A percentile compares a stretch with the other conserved stretches of the same genome.
Evolutionary conservation across 2,888 invertebrate species (phyloP).

Genomic region (Prosapia bicincta): DNA sequence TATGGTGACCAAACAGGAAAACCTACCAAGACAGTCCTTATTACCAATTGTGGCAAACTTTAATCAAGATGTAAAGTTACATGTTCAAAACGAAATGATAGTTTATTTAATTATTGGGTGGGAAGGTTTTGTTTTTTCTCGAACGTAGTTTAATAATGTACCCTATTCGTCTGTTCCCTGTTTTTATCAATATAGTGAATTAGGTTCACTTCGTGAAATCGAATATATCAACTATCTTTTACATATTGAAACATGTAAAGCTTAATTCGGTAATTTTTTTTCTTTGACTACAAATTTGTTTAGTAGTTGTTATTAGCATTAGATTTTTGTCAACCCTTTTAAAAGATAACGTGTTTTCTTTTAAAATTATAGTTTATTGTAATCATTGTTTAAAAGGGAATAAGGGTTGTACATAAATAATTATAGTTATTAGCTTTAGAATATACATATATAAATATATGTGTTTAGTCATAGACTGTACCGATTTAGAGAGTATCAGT

Average conservation of each 20-base stretch:
- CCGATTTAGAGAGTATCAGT: not conserved
- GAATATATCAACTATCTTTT: no score
- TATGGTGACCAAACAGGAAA: conserved; percentile 75
- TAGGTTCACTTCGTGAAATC: no score
- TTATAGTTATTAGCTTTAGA: not conserved
- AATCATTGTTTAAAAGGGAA: not conserved
- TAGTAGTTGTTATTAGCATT: not conserved
- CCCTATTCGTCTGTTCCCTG: not conserved
- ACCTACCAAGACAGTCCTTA: conserved; percentile 68
- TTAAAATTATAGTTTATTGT: not conserved
- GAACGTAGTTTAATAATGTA: not conserved
- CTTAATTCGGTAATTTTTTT: not conserved
- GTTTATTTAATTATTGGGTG: not conserved
- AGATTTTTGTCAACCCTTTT: not conserved
- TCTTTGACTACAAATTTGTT: not conserved
- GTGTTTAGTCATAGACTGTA: not conserved
- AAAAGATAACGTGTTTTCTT: not conserved
- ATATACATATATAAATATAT: not conserved
- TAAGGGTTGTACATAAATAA: not conserved
- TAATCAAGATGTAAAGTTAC: conserved; percentile 44
- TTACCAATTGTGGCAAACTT: conserved; percentile 72
- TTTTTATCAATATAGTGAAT: not conserved
- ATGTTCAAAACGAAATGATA: not conserved
- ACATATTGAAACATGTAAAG: no score
- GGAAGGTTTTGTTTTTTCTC: not conserved